Conservation (phyloP, 2,113 vertebrate species). For the Callipepla californica region DNA sequence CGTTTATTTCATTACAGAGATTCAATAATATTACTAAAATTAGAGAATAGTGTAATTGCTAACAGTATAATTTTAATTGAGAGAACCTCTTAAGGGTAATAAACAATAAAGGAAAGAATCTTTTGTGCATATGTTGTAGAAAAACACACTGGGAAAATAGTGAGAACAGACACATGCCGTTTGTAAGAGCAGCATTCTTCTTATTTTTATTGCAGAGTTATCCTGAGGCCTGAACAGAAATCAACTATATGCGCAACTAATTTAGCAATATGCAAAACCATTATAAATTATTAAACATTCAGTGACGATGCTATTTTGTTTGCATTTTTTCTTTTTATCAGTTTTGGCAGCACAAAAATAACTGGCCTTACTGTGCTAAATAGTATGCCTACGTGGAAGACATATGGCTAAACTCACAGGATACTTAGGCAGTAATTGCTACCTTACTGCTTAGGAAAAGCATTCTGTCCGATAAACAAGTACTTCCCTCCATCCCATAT, state of each 20-base stretch:
- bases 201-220: not conserved
- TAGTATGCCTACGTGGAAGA: not conserved
- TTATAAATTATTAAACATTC: not conserved
- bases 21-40: not conserved
- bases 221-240: not conserved
- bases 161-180: not conserved
- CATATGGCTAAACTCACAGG: not conserved
- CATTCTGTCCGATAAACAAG: not conserved
- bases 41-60: not conserved
- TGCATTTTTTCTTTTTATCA: not conserved
- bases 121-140: not conserved
- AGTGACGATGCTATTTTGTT: not conserved
- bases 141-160: not conserved
- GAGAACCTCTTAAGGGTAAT: not conserved
- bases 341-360: not conserved
- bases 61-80: not conserved
- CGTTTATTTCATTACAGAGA: not conserved
- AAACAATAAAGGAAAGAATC: not conserved
- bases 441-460: not conserved
- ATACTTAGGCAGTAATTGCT: not conserved
- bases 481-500: not conserved
- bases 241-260: accelerated
- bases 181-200: not conserved
- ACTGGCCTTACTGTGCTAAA: not conserved
- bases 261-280: not conserved